phyloP scores from a whole-genome alignment of 2,113 vertebrate species.

The Rhegmatorhina hoffmannsi region DNA sequence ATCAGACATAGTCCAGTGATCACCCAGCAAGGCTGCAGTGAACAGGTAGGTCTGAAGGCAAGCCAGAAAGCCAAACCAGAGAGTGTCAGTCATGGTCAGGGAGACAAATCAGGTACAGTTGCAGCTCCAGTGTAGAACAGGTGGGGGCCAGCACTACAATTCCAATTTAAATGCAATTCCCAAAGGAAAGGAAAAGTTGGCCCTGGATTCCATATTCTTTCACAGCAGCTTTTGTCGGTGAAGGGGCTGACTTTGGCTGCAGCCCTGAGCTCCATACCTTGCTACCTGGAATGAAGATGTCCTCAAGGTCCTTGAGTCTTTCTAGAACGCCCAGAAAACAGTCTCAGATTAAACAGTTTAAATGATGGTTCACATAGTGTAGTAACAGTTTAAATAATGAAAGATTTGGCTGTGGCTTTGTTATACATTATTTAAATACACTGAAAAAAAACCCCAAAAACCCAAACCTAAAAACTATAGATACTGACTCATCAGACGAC shows the following conservation, averaged over 20 bases:
- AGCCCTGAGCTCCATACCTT: not conserved
- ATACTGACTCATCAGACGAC: not conserved
- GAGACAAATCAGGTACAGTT: not conserved
- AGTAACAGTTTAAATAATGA: not conserved
- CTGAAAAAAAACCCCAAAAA: fast-evolving
- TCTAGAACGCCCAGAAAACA: not conserved
- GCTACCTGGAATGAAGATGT: not conserved
- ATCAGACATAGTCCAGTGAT: not conserved
- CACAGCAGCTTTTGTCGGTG: not conserved
- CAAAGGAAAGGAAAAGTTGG: not conserved
- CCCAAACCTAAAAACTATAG: not conserved
- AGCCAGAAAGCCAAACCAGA: not conserved
- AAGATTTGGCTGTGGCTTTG: not conserved
- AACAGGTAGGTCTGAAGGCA: not conserved
- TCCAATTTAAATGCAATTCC: not conserved
- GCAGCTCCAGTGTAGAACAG: not conserved
- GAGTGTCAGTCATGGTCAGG: fast-evolving
- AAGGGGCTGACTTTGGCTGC: not conserved
- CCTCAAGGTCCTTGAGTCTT: not conserved
- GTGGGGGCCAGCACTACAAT: not conserved
- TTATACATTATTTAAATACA: not conserved
- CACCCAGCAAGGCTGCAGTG: not conserved
- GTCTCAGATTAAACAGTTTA: not conserved
- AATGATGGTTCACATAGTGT: not conserved
- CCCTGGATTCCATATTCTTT: not conserved